Evolutionary conservation across 2,113 vertebrate species (phyloP).

Genomic region (Steatornis caripensis): DNA sequence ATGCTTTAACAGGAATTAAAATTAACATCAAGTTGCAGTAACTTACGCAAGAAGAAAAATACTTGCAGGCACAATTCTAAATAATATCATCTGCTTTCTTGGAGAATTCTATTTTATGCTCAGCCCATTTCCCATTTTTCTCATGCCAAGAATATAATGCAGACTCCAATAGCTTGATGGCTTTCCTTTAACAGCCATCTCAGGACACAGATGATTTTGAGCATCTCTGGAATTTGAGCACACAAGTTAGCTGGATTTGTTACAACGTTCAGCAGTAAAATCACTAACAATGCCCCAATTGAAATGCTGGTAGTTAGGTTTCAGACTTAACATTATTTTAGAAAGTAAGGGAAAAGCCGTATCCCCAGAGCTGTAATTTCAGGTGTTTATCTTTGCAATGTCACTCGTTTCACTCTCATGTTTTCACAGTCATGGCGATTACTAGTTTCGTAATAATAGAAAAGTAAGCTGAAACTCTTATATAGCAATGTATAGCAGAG

Average conservation of each 20-base stretch:
- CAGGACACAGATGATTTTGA: conserved; percentile 6
- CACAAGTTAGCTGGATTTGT: neutral
- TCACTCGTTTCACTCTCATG: neutral
- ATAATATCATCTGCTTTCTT: neutral
- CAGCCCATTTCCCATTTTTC: neutral
- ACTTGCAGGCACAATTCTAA: neutral
- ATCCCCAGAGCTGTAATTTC: conserved; percentile 17
- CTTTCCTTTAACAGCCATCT: neutral
- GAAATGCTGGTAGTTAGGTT: conserved; percentile 2
- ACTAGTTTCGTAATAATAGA: conserved; percentile 20
- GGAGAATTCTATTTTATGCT: neutral
- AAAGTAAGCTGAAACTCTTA: conserved; percentile 11
- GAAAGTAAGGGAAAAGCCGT: neutral
- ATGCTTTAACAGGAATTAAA: neutral
- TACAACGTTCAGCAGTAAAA: neutral
- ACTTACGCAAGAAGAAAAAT: neutral
- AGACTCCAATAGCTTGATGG: neutral
- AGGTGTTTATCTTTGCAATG: conserved; percentile 34
- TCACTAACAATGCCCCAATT: conserved; percentile 4
- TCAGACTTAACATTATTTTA: neutral
- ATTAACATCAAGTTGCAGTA: neutral
- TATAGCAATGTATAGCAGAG: neutral
- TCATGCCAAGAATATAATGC: neutral
- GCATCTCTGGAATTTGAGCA: conserved; percentile 27
- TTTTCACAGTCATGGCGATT: neutral